A percentile compares a stretch with the other conserved stretches of the same genome.
phyloP scores from a whole-genome alignment of 1,140 invertebrate species.

The Mercenaria mercenaria region DNA sequence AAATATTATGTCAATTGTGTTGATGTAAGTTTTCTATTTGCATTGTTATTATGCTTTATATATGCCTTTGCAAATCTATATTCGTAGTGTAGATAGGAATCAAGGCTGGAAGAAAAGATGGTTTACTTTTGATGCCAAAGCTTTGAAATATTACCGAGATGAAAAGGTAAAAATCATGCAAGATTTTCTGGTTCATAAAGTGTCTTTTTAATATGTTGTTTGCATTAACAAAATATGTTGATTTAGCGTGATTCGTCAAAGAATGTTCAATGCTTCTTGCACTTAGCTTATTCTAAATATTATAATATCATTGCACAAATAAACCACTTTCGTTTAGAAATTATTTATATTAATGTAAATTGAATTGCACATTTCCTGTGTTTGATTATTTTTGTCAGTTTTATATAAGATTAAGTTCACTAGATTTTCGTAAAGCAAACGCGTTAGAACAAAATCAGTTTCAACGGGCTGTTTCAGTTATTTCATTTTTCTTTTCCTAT shows the following conservation, averaged over 20 bases:
- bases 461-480: too few species aligned
- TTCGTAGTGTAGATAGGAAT: neutral
- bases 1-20: neutral
- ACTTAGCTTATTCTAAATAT: neutral
- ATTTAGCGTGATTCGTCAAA: neutral
- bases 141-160: neutral
- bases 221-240: neutral
- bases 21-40: neutral
- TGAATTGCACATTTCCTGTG: too few species aligned
- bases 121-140: neutral
- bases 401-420: neutral
- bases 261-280: neutral
- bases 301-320: too few species aligned
- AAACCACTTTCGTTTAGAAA: too few species aligned
- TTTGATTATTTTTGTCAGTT: neutral
- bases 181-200: neutral
- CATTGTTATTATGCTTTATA: neutral
- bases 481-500: neutral
- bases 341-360: too few species aligned
- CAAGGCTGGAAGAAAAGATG: conserved; percentile 17
- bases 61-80: neutral
- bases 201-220: too few species aligned
- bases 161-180: neutral
- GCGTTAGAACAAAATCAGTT: too few species aligned
- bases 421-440: neutral